phyloP scores from a whole-genome alignment of 2,113 vertebrate species.

The Oryzias curvinotus region DNA sequence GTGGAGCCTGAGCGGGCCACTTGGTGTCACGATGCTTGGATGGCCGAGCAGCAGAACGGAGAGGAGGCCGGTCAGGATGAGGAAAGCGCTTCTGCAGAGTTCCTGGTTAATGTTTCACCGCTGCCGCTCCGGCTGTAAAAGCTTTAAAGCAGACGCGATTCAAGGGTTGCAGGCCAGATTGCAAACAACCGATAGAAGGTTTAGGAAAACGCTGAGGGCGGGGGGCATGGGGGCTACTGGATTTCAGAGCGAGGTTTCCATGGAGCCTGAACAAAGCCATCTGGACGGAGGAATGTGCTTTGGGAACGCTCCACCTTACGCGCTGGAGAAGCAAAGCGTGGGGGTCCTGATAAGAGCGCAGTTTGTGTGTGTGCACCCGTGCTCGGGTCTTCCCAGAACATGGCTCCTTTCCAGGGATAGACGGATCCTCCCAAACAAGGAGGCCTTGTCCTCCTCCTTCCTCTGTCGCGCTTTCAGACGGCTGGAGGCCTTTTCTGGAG shows the following conservation, averaged over 20 bases:
- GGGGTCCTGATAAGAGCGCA: conserved; percentile 47
- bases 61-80: too few relatives aligned
- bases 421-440: background rate
- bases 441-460: background rate
- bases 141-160: background rate
- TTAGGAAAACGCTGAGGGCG: conserved; percentile 28
- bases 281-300: conserved; percentile 72
- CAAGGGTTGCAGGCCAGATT: conserved; percentile 34
- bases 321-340: conserved; percentile 34
- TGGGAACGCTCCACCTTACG: conserved; percentile 52
- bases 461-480: background rate
- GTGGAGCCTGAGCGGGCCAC: too few relatives aligned
- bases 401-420: conserved; percentile 25
- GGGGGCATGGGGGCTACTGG: conserved; percentile 26
- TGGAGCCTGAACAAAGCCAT: conserved; percentile 74
- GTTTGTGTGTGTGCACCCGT: conserved; percentile 5
- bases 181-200: conserved; percentile 2
- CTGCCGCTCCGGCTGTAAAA: background rate
- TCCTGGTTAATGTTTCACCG: background rate
- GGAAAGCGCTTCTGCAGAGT: background rate
- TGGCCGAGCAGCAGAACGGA: too few relatives aligned
- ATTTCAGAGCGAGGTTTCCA: conserved; percentile 64
- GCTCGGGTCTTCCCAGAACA: conserved; percentile 7
- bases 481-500: too few relatives aligned
- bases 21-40: too few relatives aligned